phyloP scores from a whole-genome alignment of 2,888 invertebrate genomes.

The Pegoplata infirma region DNA sequence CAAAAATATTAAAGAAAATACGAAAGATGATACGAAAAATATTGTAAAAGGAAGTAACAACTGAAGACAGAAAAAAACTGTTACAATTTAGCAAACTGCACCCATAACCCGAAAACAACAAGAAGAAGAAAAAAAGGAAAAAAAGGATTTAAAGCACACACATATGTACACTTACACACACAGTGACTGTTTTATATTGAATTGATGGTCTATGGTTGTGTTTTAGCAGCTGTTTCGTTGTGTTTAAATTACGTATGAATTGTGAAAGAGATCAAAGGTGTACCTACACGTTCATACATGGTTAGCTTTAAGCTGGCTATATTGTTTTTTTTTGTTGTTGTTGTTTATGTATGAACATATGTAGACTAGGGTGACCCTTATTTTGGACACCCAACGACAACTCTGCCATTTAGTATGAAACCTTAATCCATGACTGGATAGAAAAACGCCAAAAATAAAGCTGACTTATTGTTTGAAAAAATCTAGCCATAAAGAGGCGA shows the following conservation, averaged over 20 bases:
- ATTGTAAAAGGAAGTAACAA: not conserved
- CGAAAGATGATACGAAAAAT: too few species aligned
- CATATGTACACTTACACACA: not conserved
- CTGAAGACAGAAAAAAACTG: not conserved
- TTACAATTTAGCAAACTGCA: conserved; percentile 18
- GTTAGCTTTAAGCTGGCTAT: not conserved
- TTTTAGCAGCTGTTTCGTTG: conserved; percentile 46
- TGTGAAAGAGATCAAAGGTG: conserved; percentile 37
- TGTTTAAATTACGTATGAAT: conserved; percentile 15
- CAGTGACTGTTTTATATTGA: conserved; percentile 2
- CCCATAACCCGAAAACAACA: conserved; percentile 16
- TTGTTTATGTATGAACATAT: not conserved
- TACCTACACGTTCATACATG: too few species aligned
- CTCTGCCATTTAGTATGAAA: too few species aligned
- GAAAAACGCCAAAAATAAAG: too few species aligned
- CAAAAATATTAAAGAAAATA: conserved; percentile 14
- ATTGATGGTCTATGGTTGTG: conserved; percentile 17
- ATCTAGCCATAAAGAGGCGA: too few species aligned
- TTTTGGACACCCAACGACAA: too few species aligned
- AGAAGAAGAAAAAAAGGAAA: not conserved
- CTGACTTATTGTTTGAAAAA: too few species aligned
- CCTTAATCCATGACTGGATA: too few species aligned
- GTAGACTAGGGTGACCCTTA: too few species aligned
- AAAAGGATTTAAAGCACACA: conserved; percentile 11
- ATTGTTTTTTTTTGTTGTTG: not conserved